Evolutionary conservation across 2,888 invertebrate genomes (phyloP), one percentile per base, ranked within the genome.

Genomic region (Tortricodes alternella): DNA sequence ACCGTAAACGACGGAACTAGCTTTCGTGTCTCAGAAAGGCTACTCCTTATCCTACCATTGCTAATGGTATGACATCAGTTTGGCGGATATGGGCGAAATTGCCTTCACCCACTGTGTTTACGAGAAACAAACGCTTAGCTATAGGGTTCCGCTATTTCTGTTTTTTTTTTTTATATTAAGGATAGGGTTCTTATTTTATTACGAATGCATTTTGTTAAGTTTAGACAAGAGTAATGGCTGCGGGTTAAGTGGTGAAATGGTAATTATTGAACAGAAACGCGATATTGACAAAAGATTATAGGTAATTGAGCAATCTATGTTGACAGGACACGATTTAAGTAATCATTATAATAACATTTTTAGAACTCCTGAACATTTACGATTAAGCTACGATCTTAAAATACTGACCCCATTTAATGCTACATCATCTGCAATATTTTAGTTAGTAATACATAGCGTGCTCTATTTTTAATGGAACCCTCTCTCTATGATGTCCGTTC

Each of bases 21-120:
- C 67, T 70, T 65, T 71, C 68, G 59, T 75, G 72, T 69, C 71
- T 66, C 70, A 59, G 74, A 74, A 78, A 73, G 78, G 78, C 57
- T 55, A 72, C 72, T 73, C 70, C 75, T 79, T 81, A 81, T 82
- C 83, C 78, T 75, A 74, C 63, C 68, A 53, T 70, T 61, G 62
- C 74, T 76, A 75, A 70, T 73, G 67, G 74, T 62, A 81, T 89
- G 89, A 89, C 88, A 79, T 89, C 89, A 89, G 66, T 66, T 48
- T 58, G 59, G 61, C 78, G 71, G 78, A 85, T 85, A 84, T 80
- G 84, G 86, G 76, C 77, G 82, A 85, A 87, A 85, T 87, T 83
- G 77, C 80, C 84, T 82, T 88, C 86, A 85, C 88, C 86, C 88
- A 88, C 87, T 71, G 70, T 69, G 61, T 78, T 67, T 68, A 65